phyloP scores from a whole-genome alignment of 2,888 invertebrate species.

The Trilocha varians region DNA sequence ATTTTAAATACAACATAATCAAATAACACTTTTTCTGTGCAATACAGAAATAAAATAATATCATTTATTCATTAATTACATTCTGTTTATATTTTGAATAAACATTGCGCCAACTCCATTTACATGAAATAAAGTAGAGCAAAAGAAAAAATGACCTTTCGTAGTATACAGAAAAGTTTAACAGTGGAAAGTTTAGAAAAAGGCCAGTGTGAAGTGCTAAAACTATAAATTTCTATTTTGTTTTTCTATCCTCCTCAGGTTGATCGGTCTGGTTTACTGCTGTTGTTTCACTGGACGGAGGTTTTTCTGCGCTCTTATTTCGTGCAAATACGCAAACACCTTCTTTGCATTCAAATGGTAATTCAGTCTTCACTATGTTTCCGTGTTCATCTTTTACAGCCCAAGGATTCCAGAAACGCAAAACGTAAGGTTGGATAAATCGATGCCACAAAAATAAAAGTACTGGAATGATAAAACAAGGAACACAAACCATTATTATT shows the following conservation, averaged over 20 bases:
- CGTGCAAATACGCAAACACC: constrained; percentile 58
- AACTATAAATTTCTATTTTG: neutral
- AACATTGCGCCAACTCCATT: no score
- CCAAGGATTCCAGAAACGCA: constrained; percentile 89
- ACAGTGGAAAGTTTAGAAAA: no score
- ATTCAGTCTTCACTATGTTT: constrained; percentile 68
- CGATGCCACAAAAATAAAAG: constrained; percentile 88
- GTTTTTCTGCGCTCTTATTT: constrained; percentile 7
- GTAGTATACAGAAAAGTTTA: no score
- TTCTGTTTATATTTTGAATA: no score
- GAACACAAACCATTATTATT: constrained; percentile 82
- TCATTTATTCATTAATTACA: no score
- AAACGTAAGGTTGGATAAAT: constrained; percentile 85
- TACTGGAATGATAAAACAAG: constrained; percentile 88
- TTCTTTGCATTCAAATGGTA: constrained; percentile 75
- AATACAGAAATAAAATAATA: no score
- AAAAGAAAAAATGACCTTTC: no score
- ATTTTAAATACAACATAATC: no score
- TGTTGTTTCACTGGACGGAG: no score
- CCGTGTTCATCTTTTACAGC: constrained; percentile 76
- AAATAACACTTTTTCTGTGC: no score
- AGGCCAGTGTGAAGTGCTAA: no score
- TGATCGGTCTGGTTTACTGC: neutral
- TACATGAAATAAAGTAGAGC: no score
- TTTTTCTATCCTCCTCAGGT: neutral